Percentiles rank a stretch among this genome's conserved stretches.
Conservation (phyloP, 2,888 invertebrate species). For the Pyrocoelia pectoralis region DNA sequence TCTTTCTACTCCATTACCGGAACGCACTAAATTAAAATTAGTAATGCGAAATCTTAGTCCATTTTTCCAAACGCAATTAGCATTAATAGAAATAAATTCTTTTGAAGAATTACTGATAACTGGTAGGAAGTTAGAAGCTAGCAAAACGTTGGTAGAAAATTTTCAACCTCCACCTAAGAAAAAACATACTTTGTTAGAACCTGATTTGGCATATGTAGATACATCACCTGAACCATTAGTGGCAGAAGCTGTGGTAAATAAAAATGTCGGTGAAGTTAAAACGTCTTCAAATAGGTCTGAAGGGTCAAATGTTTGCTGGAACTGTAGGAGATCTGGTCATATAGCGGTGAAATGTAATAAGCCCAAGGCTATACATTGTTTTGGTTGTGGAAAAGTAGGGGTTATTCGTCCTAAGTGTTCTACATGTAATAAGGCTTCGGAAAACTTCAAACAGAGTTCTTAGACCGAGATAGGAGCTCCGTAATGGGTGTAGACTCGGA, state of each 20-base stretch:
- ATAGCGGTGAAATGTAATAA: not conserved
- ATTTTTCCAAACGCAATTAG: not conserved
- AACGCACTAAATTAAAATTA: not conserved
- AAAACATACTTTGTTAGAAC: not conserved
- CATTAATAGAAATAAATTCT: not conserved
- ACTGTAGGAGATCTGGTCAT: not conserved
- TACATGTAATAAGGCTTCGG: too few species aligned
- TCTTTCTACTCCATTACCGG: not conserved
- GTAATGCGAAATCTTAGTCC: not conserved
- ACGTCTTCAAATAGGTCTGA: not conserved
- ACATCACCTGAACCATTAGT: not conserved
- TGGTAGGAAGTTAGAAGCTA: not conserved
- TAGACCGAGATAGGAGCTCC: too few species aligned
- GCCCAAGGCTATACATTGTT: not conserved
- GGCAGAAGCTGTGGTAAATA: too few species aligned
- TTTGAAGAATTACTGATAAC: not conserved
- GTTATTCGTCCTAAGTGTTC: not conserved
- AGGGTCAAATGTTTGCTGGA: not conserved
- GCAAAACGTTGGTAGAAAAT: not conserved
- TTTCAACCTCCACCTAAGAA: not conserved
- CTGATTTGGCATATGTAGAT: not conserved
- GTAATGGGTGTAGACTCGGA: too few species aligned
- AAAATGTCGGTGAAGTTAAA: too few species aligned
- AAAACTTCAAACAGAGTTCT: too few species aligned
- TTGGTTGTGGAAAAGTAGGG: not conserved